Base-by-base conservation (phyloP, 2,888 invertebrate genomes). In the Aricia artaxerxes region DNA sequence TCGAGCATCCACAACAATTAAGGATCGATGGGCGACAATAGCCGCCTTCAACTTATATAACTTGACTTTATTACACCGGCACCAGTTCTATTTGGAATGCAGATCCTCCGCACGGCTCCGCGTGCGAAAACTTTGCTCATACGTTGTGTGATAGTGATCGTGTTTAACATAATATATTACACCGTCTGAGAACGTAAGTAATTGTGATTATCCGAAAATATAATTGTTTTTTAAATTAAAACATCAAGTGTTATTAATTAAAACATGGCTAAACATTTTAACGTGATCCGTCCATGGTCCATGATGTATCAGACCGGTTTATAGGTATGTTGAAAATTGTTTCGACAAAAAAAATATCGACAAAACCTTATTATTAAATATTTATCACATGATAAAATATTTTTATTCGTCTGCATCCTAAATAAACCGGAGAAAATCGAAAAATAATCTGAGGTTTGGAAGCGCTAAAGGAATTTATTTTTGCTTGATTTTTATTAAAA, bases 1-100 rank as follows among this genome's bases (percentile, higher is more conserved):
- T 76, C 53, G 57, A 76, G 35, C 76, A 57, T 76, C 76, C 31
- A 76, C 76, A 35, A 76, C 31, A 76, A 76, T 76, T 76, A 16
- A 35, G 76, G 35, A 76, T 35, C 49, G 31, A 76, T 76, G 57
- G 57, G 76, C 76, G 31, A 76, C 76, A 76, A 35, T 13, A 76
- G 57, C 44, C 35, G 13, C 76, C 73, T 73, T 44, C 73, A 4
- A 73, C 76, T 76, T 76, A 76, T 76, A 76, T 76, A 76, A 76
- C 76, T 76, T 57, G 76, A 4, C 31, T 76, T 76, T 76, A 76
- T 35, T 13, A 57, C 76, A 76, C 57, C 31, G 31, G 31, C 76
- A 57, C 76, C 57, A 76, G 76, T 76, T 31, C 49, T 57, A 76
- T 35, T 76, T 35, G 76, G 76, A 53, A 76, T 76, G 53, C 76